Evolutionary conservation across 37 sponge, comb jelly and placozoan genomes (phyloP).

Genomic region (Eunapius fragilis): DNA sequence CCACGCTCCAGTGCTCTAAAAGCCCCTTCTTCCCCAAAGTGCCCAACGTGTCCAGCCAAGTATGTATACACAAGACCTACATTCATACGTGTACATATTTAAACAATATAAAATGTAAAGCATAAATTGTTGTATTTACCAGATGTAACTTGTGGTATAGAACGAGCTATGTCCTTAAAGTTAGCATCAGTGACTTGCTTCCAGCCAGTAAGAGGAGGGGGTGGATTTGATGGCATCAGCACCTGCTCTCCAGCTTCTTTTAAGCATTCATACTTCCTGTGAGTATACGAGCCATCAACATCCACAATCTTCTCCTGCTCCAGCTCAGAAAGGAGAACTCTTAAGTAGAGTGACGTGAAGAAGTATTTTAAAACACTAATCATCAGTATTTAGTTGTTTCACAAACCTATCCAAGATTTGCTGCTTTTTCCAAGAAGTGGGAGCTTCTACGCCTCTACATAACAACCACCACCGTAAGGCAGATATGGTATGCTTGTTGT

Average conservation of each 20-base stretch:
- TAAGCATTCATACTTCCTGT: constrained; percentile 36
- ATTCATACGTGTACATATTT: background rate
- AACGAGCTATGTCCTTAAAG: constrained; percentile 8
- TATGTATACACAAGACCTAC: constrained; percentile 53
- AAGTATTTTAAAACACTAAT: background rate
- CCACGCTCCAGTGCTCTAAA: constrained; percentile 59
- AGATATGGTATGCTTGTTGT: constrained; percentile 13
- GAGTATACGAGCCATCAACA: constrained; percentile 61
- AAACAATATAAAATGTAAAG: background rate
- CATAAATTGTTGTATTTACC: constrained; percentile 13
- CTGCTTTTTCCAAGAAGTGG: constrained; percentile 16
- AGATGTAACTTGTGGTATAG: constrained; percentile 50
- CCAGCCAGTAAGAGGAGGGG: constrained; percentile 53
- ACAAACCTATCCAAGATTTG: constrained; percentile 14
- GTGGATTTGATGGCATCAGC: background rate
- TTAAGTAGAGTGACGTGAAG: background rate
- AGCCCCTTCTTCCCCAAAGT: constrained; percentile 32
- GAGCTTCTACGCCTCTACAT: constrained; percentile 21
- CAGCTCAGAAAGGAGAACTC: background rate
- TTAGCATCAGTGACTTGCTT: constrained; percentile 23
- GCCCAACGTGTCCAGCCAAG: constrained; percentile 42
- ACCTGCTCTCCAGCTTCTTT: constrained; percentile 36
- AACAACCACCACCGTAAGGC: constrained; percentile 16
- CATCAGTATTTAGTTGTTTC: background rate
- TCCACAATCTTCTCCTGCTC: constrained; percentile 34